Evolutionary conservation across 2,888 invertebrate species (phyloP), one percentile per base, ranked within the genome.

Genomic region (Eurois occulta): DNA sequence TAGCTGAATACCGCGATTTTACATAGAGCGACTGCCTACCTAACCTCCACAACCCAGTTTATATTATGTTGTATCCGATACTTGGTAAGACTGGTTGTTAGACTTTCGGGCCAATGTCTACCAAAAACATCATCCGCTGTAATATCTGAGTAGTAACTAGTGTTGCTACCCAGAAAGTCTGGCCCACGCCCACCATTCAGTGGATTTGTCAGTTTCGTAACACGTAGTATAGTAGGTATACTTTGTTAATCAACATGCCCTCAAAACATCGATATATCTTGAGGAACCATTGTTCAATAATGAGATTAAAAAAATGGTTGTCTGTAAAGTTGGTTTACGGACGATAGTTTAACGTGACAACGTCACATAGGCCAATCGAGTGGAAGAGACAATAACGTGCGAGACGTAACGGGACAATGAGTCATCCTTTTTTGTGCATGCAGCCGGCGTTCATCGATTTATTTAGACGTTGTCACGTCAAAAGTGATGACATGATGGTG

Each of bases 181-280:
- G 87, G 83, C 85, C 86, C 86, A 90, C 91, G 88, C 90, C 90
- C 90, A 90, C 88, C 68, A 84, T 75, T 81, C 18, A 83, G 28
- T 48, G 38, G 70, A 80, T 89, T 87, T 79, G 80, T 84, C 78
- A 75, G 81, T 83, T 82, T 78, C 69, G 72, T 67, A 82, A 75
- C 18, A 69, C 55, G 18, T 55, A 55, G 21, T 55, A 55, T 86
- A 71, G 74, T 72, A 75, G 52, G 28, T 16, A 80, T 52, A 21
- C 28, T 65, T 72, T 71, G 74, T 86, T 72, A 84, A 72, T 86
- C 87, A 84, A 87, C 85, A 75, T 89, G 86, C 71, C 80, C 83
- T 73, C 80, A 77, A 86, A 77, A 75, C 71, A 69, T 43, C 55
- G 41, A 13, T 62, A 43, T 48, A 75, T 79, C 28, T 75, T 75